Evolutionary conservation across 2,113 vertebrate species (phyloP).

Genomic region (Axis porcinus): DNA sequence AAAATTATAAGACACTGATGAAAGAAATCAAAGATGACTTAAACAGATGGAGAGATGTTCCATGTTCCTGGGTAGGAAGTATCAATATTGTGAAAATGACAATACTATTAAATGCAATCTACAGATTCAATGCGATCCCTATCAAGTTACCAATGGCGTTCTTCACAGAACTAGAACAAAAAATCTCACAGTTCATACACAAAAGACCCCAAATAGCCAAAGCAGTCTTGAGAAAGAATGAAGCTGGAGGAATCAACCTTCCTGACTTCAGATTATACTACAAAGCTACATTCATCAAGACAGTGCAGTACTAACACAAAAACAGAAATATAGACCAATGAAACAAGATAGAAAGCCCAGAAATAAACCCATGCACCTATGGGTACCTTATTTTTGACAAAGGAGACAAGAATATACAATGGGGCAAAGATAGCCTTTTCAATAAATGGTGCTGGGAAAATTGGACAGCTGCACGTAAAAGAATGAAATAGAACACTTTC

Average conservation of each 20-base stretch:
- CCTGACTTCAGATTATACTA: not conserved
- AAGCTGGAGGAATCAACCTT: not conserved
- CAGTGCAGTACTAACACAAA: fast-evolving
- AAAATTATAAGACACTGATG: not conserved
- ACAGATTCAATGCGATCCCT: not conserved
- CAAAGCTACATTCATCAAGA: not conserved
- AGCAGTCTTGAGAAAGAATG: not conserved
- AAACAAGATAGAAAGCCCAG: not conserved
- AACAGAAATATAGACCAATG: not conserved
- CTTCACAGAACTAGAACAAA: not conserved
- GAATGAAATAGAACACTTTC: not conserved
- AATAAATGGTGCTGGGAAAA: not conserved
- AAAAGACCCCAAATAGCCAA: not conserved
- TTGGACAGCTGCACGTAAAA: not conserved
- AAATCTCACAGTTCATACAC: not conserved
- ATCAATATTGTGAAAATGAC: not conserved
- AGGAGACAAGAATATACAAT: not conserved
- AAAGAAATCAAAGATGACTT: not conserved
- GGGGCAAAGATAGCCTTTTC: not conserved
- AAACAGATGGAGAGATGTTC: not conserved
- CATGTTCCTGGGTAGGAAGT: not conserved
- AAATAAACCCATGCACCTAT: not conserved
- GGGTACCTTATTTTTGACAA: not conserved
- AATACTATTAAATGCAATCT: not conserved
- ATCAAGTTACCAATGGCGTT: not conserved